A percentile compares a stretch with the other conserved stretches of the same genome.
phyloP scores from a whole-genome alignment of 2,113 vertebrate species.

The Labeo catla region DNA sequence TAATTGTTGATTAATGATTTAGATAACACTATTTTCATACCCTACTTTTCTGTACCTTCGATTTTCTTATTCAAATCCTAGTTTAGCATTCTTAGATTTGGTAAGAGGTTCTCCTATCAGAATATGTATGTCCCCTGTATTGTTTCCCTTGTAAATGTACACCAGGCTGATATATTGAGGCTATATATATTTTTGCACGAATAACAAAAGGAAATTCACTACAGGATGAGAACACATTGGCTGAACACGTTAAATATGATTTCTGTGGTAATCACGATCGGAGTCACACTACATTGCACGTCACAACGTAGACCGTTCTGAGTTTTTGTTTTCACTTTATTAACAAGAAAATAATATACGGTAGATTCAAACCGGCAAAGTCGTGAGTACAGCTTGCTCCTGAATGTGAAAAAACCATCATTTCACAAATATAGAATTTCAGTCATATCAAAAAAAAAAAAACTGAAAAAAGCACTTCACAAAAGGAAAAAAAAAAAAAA shows the following conservation, averaged over 20 bases:
- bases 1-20: constrained; percentile 85
- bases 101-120: constrained; percentile 81
- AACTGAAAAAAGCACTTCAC: constrained; percentile 54
- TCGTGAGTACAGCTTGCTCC: constrained; percentile 40
- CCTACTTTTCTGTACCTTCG: constrained; percentile 88
- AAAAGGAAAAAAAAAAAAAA: background rate
- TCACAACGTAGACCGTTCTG: constrained; percentile 59
- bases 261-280: constrained; percentile 58
- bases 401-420: constrained; percentile 37
- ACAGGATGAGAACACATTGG: constrained; percentile 56
- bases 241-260: constrained; percentile 45
- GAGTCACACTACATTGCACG: constrained; percentile 62
- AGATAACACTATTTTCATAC: constrained; percentile 93
- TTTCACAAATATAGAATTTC: constrained; percentile 43
- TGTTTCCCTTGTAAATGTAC: constrained; percentile 75
- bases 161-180: constrained; percentile 73
- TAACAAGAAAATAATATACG: constrained; percentile 48
- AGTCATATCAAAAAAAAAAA: constrained; percentile 30
- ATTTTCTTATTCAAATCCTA: constrained; percentile 88
- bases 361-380: constrained; percentile 46
- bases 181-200: constrained; percentile 75
- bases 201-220: constrained; percentile 67
- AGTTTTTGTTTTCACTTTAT: constrained; percentile 51
- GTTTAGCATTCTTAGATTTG: constrained; percentile 87
- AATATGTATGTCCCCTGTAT: constrained; percentile 77